Percentiles rank a stretch among this genome's conserved stretches.
Conservation (phyloP, 1,140 invertebrate genomes). For the Tetramorium parvispinum region DNA sequence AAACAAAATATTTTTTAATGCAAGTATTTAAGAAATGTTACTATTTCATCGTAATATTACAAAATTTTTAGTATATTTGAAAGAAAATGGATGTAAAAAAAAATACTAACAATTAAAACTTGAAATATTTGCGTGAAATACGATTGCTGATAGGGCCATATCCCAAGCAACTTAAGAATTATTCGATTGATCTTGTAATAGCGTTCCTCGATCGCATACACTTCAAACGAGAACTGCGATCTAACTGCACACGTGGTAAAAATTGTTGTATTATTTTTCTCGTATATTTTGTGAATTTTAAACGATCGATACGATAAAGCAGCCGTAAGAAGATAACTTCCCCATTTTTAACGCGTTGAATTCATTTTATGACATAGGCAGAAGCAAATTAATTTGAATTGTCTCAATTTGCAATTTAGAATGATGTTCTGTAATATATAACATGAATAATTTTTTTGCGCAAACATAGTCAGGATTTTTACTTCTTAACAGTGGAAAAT, state of each 20-base stretch:
- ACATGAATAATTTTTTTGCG: neutral
- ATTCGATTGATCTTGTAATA: slow-evolving; percentile 19
- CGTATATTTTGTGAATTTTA: neutral
- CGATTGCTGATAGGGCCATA: slow-evolving; percentile 28
- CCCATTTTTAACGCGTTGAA: no score
- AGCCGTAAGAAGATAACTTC: neutral
- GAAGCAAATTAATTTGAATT: neutral
- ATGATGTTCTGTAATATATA: neutral
- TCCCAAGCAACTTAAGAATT: neutral
- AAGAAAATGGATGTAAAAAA: neutral
- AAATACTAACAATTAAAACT: neutral
- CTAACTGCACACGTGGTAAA: neutral
- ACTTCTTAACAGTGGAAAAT: neutral
- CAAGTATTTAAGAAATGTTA: neutral
- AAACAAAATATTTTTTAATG: neutral
- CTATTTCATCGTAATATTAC: neutral
- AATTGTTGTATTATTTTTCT: neutral
- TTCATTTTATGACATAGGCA: neutral
- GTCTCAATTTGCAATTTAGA: slow-evolving; percentile 16
- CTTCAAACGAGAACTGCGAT: neutral
- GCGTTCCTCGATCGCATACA: neutral
- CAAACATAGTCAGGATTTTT: neutral
- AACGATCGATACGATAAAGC: neutral
- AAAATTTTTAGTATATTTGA: slow-evolving; percentile 10
- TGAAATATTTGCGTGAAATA: neutral